Base-by-base conservation (phyloP, 2,797 vertebrate genomes). In the Neoniphon sammara region DNA sequence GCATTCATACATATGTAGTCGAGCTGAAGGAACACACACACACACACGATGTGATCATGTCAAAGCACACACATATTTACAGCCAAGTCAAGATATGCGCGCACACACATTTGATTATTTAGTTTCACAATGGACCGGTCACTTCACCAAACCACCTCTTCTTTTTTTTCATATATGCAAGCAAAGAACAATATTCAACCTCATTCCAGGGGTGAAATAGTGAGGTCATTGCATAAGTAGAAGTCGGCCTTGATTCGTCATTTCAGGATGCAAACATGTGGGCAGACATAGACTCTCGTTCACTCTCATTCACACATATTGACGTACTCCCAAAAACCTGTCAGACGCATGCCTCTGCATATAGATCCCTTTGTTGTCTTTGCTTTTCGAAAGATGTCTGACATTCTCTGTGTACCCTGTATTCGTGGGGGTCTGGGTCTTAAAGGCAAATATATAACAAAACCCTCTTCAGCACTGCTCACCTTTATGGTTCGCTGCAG, bases 321-420 rank as follows among this genome's bases (percentile, higher is more conserved):
- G 72, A 84, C 63, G 31, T 67, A 61, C 80, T 84, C 78, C 77
- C 80, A 76, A 81, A 91, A 88, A 86, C 20, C 80, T 87, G 87
- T 75, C 84, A 83, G 89, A 88, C 82, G 84, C 91, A 91, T 93
- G 93, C 76, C 79, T 87, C 81, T 90, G 91, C 91, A 93, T 93
- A 88, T 88, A 87, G 86, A 91, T 87, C 85, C 64, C 60, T 83
- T 79, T 81, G 78, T 91, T 91, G 89, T 88, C 85, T 72, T 66
- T 70, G 74, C 12, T 70, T 80, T 83, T 78, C 77, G 81, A 89
- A 85, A 82, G 85, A 89, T 83, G 61, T 85, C 71, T 78, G 82
- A 87, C 82, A 84, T 86, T 86, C 78, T 53, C 84, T 54, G 67
- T 75, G 11, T 85, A 88, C 81, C 81, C 60, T 78, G 68, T 72